phyloP scores from a whole-genome alignment of 2,797 vertebrate genomes.

The Allobates femoralis region DNA sequence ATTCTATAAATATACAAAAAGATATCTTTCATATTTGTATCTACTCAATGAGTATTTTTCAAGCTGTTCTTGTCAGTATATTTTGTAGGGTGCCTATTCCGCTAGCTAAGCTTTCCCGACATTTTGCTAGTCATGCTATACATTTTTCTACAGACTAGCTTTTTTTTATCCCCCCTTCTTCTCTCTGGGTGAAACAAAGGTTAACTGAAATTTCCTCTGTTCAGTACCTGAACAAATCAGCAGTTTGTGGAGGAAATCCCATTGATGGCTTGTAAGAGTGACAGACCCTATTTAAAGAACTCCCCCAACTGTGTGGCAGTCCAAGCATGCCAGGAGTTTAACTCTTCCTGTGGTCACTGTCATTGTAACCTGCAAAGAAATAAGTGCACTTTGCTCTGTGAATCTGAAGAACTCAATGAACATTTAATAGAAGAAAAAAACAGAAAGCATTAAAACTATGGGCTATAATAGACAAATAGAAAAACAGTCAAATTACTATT shows the following conservation, averaged over 20 bases:
- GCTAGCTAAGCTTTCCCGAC: slow-evolving; percentile 73
- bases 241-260: slow-evolving; percentile 84
- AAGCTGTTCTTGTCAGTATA: background rate
- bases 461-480: background rate
- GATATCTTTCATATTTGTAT: background rate
- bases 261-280: slow-evolving; percentile 82
- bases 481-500: slow-evolving; percentile 14
- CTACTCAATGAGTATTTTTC: background rate
- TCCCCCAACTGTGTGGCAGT: slow-evolving; percentile 83
- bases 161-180: slow-evolving; percentile 59
- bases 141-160: slow-evolving; percentile 81
- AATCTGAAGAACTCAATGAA: slow-evolving; percentile 73
- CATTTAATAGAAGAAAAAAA: slow-evolving; percentile 69
- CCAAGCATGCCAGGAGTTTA: slow-evolving; percentile 84
- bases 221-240: slow-evolving; percentile 86
- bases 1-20: background rate
- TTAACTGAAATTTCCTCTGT: slow-evolving; percentile 87
- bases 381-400: slow-evolving; percentile 78
- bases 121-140: slow-evolving; percentile 74
- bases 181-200: slow-evolving; percentile 85
- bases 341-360: slow-evolving; percentile 83
- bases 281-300: slow-evolving; percentile 86
- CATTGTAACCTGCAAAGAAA: slow-evolving; percentile 79
- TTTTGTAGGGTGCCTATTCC: slow-evolving; percentile 61
- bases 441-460: background rate